Conservation (phyloP, 2,113 vertebrate species). For the Litocranius walleri region DNA sequence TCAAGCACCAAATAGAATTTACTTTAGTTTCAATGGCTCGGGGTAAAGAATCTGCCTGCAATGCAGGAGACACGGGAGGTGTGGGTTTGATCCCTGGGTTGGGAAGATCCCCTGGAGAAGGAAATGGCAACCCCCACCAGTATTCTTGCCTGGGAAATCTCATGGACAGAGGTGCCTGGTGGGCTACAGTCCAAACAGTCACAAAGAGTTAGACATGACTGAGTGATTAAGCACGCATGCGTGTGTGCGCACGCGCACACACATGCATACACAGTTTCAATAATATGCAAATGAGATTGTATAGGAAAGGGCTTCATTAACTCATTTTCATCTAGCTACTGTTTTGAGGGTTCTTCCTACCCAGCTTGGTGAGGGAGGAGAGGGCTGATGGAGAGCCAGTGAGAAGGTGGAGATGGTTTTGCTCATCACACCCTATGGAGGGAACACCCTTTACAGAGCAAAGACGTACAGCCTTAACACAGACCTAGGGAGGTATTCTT, state of each 20-base stretch:
- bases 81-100: neutral
- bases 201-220: neutral
- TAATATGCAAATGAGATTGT: neutral
- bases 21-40: neutral
- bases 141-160: neutral
- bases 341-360: neutral
- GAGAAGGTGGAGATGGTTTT: too few relatives aligned
- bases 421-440: neutral
- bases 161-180: neutral
- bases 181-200: neutral
- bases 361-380: neutral
- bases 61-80: neutral
- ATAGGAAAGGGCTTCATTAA: neutral
- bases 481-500: neutral
- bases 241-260: neutral
- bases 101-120: neutral
- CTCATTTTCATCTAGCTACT: neutral
- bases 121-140: neutral
- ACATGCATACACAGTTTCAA: neutral
- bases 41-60: neutral
- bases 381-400: neutral
- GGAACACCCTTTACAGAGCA: neutral
- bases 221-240: neutral
- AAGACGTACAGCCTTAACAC: neutral
- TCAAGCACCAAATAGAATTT: neutral